Conservation (phyloP, 35 echinoderm and acorn worm genomes). For the Hemicentrotus pulcherrimus region DNA sequence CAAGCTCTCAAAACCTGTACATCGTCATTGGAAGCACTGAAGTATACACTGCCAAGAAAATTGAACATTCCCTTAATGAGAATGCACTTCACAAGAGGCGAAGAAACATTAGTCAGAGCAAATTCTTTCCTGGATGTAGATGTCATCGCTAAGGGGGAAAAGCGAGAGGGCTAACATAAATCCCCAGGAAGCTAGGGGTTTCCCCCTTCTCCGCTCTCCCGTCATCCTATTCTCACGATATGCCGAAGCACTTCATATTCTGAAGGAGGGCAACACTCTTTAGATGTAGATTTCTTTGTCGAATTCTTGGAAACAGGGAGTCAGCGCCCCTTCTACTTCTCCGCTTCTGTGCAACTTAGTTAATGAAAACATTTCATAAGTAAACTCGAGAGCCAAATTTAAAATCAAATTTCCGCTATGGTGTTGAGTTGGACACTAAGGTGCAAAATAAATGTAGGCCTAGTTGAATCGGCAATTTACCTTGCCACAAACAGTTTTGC, state of each 20-base stretch:
- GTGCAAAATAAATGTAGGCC: too few relatives aligned
- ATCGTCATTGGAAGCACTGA: not conserved
- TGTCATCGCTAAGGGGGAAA: not conserved
- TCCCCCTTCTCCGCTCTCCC: not conserved
- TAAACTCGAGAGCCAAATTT: not conserved
- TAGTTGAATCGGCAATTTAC: too few relatives aligned
- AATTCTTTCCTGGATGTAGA: conserved; percentile 10
- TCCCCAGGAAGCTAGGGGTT: not conserved
- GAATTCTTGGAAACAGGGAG: not conserved
- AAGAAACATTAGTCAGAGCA: not conserved
- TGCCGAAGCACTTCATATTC: not conserved
- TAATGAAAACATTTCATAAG: not conserved
- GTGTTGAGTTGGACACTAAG: too few relatives aligned
- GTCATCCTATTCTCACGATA: not conserved
- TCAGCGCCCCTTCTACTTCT: not conserved
- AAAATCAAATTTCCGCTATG: too few relatives aligned
- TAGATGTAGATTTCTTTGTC: not conserved
- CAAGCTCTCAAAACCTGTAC: not conserved
- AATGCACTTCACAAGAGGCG: not conserved
- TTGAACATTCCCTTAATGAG: not conserved
- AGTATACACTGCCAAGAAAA: not conserved
- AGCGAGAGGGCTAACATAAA: not conserved
- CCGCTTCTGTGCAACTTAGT: not conserved
- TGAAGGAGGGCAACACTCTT: not conserved
- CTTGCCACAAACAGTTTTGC: too few relatives aligned